These are phyloP conservation scores for Tragelaphus imberbis DNA, from an alignment of 2,113 vertebrate species.

Conservation along the genomic window DNA sequence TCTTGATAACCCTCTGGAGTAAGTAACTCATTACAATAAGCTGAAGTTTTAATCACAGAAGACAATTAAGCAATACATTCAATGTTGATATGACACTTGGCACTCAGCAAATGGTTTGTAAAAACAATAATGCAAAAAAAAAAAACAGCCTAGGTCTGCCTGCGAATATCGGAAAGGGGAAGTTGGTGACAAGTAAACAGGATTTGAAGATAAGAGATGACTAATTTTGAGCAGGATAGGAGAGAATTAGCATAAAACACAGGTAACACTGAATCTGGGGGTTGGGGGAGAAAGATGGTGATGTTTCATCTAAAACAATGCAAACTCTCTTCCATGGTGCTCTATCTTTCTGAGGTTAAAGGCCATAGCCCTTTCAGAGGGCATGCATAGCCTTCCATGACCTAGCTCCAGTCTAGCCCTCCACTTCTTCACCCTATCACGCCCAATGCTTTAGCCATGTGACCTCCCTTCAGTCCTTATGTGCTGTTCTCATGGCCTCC, in stretches of 20 bases:
- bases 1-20: background rate
- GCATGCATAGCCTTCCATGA: background rate
- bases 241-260: background rate
- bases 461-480: background rate
- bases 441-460: background rate
- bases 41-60: background rate
- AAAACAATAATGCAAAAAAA: background rate
- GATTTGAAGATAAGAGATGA: background rate
- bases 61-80: background rate
- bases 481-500: background rate
- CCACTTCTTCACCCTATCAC: background rate
- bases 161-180: background rate
- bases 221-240: fast-evolving
- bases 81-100: background rate
- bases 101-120: background rate
- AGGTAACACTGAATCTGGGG: background rate
- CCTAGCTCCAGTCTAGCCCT: too few relatives aligned
- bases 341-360: background rate
- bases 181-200: background rate
- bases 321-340: background rate
- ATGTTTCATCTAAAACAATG: background rate
- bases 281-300: background rate
- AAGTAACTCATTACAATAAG: background rate
- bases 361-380: background rate
- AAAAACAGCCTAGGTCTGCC: background rate